Evolutionary conservation across 2,888 invertebrate species (phyloP), one percentile per base, ranked within the genome.

Genomic region (Phlogophora meticulosa): DNA sequence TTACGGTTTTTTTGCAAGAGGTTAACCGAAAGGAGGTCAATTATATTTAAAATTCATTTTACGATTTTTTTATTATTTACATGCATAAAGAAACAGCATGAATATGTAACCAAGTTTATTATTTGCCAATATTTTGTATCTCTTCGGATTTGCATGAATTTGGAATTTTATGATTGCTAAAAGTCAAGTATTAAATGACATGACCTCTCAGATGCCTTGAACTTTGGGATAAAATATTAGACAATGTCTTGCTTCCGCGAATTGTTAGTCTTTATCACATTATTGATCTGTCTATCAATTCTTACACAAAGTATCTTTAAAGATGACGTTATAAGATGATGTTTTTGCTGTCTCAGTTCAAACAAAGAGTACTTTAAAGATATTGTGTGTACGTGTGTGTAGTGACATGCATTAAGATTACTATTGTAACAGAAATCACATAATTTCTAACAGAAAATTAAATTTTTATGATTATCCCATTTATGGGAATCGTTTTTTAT

Each of bases 21-120:
- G n/a, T 57, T 43, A n/a, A 9, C n/a, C n/a, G 24, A 72, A 82
- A 75, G 36, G 65, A 82, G 80, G 80, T 72, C 49, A 59, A 57
- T 58, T 43, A 53, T 42, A 60, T 52, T 56, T 32, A 22, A 49
- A 61, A 40, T 24, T 4, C 15, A 2, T 53, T 51, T 38, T 24
- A 13, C 10, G 10, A 11, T n/a, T 43, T 49, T 24, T 42, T 34
- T 42, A 11, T 1, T 55, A 55, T 73, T 51, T 43, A 7, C 36
- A 38, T 60, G 11, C 22, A 45, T 20, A 52, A 52, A 70, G 11
- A 48, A 48, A 49, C 15, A 15, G 9, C 13, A 15, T 13, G 10
- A 46, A 66, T 32, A 42, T 49, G 4, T 46, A 43, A 22, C 2
- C 7, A n/a, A 22, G 11, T 36, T n/a, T 24, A 46, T 11, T 17